phyloP scores from a whole-genome alignment of 2,797 vertebrate genomes.

The Myotis myotis region DNA sequence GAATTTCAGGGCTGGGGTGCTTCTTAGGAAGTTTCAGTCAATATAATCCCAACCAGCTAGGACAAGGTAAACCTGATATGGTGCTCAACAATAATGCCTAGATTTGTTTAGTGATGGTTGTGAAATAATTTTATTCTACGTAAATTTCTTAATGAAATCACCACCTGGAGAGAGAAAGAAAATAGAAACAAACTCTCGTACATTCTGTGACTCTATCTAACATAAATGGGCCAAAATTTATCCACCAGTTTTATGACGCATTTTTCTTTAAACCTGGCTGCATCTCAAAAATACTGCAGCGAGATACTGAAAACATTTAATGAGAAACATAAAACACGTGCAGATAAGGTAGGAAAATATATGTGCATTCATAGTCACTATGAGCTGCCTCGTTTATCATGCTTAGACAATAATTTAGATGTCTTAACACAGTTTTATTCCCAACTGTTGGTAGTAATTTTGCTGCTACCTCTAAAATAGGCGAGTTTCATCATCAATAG shows the following conservation, averaged over 20 bases:
- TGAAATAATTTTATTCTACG: conserved; percentile 73
- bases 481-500: conserved; percentile 48
- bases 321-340: conserved; percentile 65
- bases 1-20: not conserved
- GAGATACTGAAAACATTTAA: conserved; percentile 60
- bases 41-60: not conserved
- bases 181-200: not conserved
- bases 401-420: conserved; percentile 40
- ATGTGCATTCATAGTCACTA: not conserved
- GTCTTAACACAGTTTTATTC: conserved; percentile 62
- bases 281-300: conserved; percentile 16
- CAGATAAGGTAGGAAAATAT: conserved; percentile 57
- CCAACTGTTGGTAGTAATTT: conserved; percentile 56
- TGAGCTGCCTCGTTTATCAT: conserved; percentile 43
- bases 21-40: conserved; percentile 43
- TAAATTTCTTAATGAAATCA: conserved; percentile 66
- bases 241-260: not conserved
- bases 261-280: not conserved
- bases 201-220: not conserved
- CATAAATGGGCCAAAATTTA: conserved; percentile 35
- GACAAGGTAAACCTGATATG: conserved; percentile 47
- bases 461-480: conserved; percentile 62
- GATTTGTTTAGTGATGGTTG: conserved; percentile 60
- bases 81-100: conserved; percentile 26
- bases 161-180: conserved; percentile 43